phyloP scores from a whole-genome alignment of 2,797 vertebrate genomes.

The Sphaeramia orbicularis region DNA sequence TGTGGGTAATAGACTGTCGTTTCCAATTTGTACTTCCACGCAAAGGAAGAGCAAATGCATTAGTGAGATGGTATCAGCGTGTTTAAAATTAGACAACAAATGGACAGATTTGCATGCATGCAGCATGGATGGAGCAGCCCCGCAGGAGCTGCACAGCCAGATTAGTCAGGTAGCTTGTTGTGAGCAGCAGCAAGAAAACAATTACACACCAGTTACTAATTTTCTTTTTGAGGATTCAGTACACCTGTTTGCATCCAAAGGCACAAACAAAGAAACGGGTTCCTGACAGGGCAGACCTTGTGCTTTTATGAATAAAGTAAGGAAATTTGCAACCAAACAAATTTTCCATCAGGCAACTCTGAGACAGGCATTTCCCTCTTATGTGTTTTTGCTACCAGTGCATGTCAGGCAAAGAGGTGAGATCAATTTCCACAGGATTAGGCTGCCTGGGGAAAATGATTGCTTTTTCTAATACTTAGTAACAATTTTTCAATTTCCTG shows the following conservation, averaged over 20 bases:
- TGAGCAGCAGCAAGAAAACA: conserved; percentile 46
- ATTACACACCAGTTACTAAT: conserved; percentile 58
- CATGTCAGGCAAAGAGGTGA: conserved; percentile 81
- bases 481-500: conserved; percentile 89
- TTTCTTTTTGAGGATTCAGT: conserved; percentile 61
- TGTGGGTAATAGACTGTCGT: conserved; percentile 79
- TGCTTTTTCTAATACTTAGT: conserved; percentile 87
- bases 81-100: conserved; percentile 80
- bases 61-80: conserved; percentile 72
- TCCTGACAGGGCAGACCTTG: conserved; percentile 33
- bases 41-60: conserved; percentile 77
- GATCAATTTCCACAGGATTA: conserved; percentile 87
- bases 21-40: conserved; percentile 79
- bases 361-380: conserved; percentile 67
- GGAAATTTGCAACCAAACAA: conserved; percentile 71
- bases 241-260: conserved; percentile 72
- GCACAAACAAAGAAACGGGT: conserved; percentile 54
- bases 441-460: conserved; percentile 84
- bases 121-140: conserved; percentile 38
- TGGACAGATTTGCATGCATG: conserved; percentile 69
- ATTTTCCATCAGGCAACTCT: conserved; percentile 71
- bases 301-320: conserved; percentile 47
- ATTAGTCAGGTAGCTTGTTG: conserved; percentile 32
- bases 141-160: conserved; percentile 15
- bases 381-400: conserved; percentile 71